These are phyloP conservation scores for Rhagoletis zephyria DNA, from an alignment of 1,140 invertebrate species.

Conservation along the genomic window DNA sequence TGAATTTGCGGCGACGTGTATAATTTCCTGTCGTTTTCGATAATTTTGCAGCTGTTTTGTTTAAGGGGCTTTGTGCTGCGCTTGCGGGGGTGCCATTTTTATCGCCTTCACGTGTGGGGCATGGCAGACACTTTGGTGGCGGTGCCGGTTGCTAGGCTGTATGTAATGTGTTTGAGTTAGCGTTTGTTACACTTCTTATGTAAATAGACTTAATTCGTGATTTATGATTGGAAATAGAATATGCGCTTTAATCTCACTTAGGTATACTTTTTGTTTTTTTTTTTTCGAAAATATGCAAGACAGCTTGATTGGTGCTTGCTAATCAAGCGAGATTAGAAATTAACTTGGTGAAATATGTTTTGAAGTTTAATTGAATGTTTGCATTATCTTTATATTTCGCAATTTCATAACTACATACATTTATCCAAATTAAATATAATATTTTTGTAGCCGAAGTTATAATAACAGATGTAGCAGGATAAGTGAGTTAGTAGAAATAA, in stretches of 20 bases:
- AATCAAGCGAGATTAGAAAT: slow-evolving; percentile 45
- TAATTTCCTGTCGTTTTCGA: slow-evolving; percentile 50
- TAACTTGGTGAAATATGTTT: slow-evolving; percentile 26
- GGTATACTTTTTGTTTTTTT: no score
- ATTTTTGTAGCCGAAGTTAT: no score
- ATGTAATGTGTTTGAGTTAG: background rate
- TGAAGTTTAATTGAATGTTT: slow-evolving; percentile 30
- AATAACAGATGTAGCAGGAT: no score
- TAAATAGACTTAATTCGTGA: slow-evolving; percentile 48
- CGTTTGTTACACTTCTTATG: slow-evolving; percentile 37
- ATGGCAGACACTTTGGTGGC: slow-evolving; percentile 46
- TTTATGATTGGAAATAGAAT: slow-evolving; percentile 38
- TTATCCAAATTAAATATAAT: no score
- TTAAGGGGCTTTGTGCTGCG: slow-evolving; percentile 34
- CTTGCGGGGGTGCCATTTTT: slow-evolving; percentile 48
- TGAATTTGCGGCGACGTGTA: slow-evolving; percentile 28
- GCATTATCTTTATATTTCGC: no score
- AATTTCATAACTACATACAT: no score
- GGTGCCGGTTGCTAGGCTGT: no score
- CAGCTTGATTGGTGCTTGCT: slow-evolving; percentile 43
- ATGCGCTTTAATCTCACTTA: slow-evolving; percentile 44
- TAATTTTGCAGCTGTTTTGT: slow-evolving; percentile 50
- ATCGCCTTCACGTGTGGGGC: slow-evolving; percentile 51
- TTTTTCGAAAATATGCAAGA: slow-evolving; percentile 17
- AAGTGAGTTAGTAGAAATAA: no score